A percentile compares a stretch with the other conserved stretches of the same genome.
Conservation (phyloP, 2,888 invertebrate species). For the Onchidella celtica region DNA sequence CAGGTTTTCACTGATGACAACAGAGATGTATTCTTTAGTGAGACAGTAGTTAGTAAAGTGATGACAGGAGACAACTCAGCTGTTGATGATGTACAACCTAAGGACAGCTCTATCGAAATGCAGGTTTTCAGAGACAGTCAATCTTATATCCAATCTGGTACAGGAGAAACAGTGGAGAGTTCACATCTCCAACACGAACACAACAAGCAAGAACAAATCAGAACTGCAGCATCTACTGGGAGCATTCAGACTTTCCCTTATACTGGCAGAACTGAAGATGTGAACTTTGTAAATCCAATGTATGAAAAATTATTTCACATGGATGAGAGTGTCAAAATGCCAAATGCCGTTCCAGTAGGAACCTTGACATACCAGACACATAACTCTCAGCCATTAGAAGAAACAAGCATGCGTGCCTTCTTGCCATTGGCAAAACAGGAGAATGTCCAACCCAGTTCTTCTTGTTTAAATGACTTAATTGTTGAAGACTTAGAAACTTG, state of each 20-base stretch:
- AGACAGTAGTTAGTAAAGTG: too few relatives aligned
- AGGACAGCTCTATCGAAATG: too few relatives aligned
- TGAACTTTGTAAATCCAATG: background rate
- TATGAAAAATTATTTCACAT: background rate
- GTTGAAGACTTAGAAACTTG: conserved; percentile 50
- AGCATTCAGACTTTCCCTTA: background rate
- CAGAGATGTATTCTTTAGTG: background rate
- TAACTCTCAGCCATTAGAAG: background rate
- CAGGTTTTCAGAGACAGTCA: background rate
- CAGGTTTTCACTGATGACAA: background rate
- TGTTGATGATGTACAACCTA: too few relatives aligned
- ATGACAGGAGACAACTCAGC: background rate
- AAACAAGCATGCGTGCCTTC: background rate
- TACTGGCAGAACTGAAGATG: background rate
- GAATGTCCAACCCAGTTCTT: too few relatives aligned
- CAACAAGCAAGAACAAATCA: background rate
- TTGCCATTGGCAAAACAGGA: background rate
- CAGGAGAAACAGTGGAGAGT: background rate
- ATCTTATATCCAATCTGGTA: too few relatives aligned
- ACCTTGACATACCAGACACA: background rate
- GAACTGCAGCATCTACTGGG: too few relatives aligned
- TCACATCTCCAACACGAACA: background rate
- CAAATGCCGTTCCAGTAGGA: background rate
- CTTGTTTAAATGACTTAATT: conserved; percentile 37
- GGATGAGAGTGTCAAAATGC: background rate